Evolutionary conservation across 2,113 vertebrate species (phyloP).

Genomic region (Collichthys lucidus): DNA sequence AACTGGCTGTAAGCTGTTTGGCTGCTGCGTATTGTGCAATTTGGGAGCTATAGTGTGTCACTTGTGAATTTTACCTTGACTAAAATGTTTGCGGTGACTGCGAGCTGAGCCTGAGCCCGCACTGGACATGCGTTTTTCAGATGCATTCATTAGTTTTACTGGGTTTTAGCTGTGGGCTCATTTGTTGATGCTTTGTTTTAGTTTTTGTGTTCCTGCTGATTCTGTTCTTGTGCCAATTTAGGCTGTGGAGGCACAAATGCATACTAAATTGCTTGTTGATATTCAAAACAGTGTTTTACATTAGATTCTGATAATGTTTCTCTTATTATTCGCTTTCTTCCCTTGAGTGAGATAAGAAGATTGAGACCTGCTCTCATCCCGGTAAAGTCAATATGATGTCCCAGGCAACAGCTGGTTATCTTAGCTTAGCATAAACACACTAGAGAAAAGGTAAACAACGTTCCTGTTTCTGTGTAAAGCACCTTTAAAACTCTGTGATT

Average conservation of each 20-base stretch:
- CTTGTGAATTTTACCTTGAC: conserved; percentile 39
- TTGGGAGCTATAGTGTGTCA: conserved; percentile 26
- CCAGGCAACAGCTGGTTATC: neutral
- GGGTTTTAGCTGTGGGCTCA: conserved; percentile 47
- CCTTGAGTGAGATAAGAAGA: neutral
- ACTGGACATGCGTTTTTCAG: conserved; percentile 40
- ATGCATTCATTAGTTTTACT: conserved; percentile 54
- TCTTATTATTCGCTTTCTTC: neutral
- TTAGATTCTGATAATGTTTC: conserved; percentile 7
- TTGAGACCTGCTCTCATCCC: neutral
- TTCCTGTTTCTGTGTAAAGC: neutral
- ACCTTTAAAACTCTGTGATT: neutral
- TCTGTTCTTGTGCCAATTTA: conserved; percentile 57
- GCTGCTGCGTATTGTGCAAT: conserved; percentile 38
- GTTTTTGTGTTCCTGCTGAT: conserved; percentile 37
- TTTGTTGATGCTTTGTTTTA: conserved; percentile 58
- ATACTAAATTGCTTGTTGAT: conserved; percentile 49
- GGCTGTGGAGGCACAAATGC: conserved; percentile 49
- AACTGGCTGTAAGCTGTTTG: conserved; percentile 45
- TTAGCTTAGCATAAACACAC: neutral
- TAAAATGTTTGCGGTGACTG: conserved; percentile 21
- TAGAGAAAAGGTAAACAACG: neutral
- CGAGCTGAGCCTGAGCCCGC: conserved; percentile 19
- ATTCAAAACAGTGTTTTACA: conserved; percentile 46
- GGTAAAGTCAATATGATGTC: neutral